These are phyloP conservation scores for Crocodylus rhombifer DNA, from an alignment of 2,797 vertebrate species.

Conservation along the genomic window DNA sequence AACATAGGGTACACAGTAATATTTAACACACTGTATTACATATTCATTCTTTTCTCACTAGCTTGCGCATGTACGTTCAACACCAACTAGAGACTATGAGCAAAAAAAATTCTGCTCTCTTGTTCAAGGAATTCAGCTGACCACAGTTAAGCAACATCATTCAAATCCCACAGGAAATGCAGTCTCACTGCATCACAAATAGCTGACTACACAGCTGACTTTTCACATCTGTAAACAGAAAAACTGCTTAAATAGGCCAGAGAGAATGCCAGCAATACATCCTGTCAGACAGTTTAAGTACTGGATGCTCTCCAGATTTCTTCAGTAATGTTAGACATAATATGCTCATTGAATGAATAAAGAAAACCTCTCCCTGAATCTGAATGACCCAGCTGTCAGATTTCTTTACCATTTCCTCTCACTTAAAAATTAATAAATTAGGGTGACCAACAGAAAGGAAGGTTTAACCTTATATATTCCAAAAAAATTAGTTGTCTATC, in stretches of 20 bases:
- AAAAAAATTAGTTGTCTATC: neutral
- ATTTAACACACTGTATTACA: neutral
- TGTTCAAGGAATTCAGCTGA: slow-evolving; percentile 63
- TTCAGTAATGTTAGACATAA: slow-evolving; percentile 18
- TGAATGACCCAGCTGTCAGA: neutral
- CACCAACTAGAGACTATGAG: slow-evolving; percentile 9
- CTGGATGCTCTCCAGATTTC: slow-evolving; percentile 48
- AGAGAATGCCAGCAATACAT: slow-evolving; percentile 45
- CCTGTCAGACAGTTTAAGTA: slow-evolving; percentile 24
- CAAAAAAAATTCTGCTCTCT: slow-evolving; percentile 32
- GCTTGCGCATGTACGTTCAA: neutral
- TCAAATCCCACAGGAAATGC: slow-evolving; percentile 46
- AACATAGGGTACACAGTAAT: neutral
- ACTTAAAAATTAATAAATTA: neutral
- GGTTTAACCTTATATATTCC: neutral
- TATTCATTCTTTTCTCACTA: slow-evolving; percentile 28
- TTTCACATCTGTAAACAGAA: slow-evolving; percentile 56
- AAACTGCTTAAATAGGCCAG: slow-evolving; percentile 36
- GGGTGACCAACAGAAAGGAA: neutral
- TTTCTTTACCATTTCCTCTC: neutral
- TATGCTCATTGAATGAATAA: neutral
- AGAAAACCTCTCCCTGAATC: slow-evolving; percentile 31
- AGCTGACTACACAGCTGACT: slow-evolving; percentile 70
- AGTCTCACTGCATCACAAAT: slow-evolving; percentile 31
- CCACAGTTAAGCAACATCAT: slow-evolving; percentile 54